Evolutionary conservation across 2,113 vertebrate genomes (phyloP), one percentile per base, ranked within the genome.

Genomic region (Xiphophorus hellerii): DNA sequence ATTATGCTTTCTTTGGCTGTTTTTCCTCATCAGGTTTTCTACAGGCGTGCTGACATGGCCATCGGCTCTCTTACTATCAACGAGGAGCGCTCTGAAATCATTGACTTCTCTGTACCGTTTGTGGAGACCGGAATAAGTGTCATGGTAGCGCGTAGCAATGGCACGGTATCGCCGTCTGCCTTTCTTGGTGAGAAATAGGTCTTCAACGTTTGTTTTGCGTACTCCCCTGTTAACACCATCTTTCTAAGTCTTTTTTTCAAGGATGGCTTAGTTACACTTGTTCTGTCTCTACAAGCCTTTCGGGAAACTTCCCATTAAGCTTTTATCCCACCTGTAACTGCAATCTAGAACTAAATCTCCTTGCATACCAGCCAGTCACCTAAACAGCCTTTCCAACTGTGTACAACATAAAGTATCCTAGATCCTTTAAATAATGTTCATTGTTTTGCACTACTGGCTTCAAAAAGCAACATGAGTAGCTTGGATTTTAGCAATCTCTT

Each of bases 11-110:
- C 31, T 22, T 10, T 20, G 3, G 66, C 30, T 35, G 1, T 30
- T n/a, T 58, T 54, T 70, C 58, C 17, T 44, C 71, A 78, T 37
- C 91, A 99, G 98, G 98, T 99, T 4, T 95, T 97, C 85, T 99
- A 99, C 87, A 94, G 95, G 85, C 95, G 97, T 0, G 98, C 98
- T 0, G 98, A 99, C 92, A 97, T 99, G 96, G 98, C 98, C 91
- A 99, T 99, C 0, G 98, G 98, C 73, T 99, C 98, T 2, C 96
- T 99, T 76, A 99, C 98, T 66, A 99, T 99, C 92, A 99, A 99
- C 0, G 98, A 99, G 84, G 98, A 99, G 81, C 96, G 98, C 27
- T 98, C 97, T 0, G 98, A 99, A 89, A 97, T 99, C 2, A 96
- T 99, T 42, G 97, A 99, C 88, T 99, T 99, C 95, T 99, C 97